Conservation (phyloP, 2,113 vertebrate genomes). For the Pseudopodoces humilis region DNA sequence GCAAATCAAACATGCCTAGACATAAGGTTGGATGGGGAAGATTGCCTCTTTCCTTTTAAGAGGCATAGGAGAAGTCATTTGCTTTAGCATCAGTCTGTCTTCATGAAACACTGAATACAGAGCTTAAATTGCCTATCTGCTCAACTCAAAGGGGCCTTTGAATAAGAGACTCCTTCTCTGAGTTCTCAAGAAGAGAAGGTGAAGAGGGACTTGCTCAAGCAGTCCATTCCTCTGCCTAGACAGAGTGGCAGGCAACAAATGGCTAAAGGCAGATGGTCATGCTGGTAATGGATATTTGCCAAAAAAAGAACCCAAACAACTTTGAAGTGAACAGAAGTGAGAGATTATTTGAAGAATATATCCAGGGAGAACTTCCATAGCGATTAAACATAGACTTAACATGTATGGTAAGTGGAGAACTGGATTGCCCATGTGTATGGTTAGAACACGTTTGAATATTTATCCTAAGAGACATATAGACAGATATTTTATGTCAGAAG, state of each 20-base stretch:
- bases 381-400: not conserved
- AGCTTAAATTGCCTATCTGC: not conserved
- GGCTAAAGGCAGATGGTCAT: not conserved
- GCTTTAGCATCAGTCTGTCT: not conserved
- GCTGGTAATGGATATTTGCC: not conserved
- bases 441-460: not conserved
- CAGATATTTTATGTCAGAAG: not conserved
- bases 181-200: not conserved
- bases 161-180: not conserved
- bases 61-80: not conserved
- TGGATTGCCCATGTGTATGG: not conserved
- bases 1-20: slow-evolving; percentile 50
- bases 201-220: not conserved
- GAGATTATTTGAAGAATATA: not conserved
- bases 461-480: not conserved
- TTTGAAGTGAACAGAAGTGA: not conserved
- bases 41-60: slow-evolving; percentile 20
- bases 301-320: not conserved
- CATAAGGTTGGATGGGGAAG: not conserved
- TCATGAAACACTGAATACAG: not conserved
- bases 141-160: not conserved
- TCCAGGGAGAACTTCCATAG: not conserved
- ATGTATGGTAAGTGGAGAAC: not conserved
- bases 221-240: not conserved
- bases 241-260: not conserved